Conservation (phyloP, 2,113 vertebrate species). For the Rhabdomys dilectus region DNA sequence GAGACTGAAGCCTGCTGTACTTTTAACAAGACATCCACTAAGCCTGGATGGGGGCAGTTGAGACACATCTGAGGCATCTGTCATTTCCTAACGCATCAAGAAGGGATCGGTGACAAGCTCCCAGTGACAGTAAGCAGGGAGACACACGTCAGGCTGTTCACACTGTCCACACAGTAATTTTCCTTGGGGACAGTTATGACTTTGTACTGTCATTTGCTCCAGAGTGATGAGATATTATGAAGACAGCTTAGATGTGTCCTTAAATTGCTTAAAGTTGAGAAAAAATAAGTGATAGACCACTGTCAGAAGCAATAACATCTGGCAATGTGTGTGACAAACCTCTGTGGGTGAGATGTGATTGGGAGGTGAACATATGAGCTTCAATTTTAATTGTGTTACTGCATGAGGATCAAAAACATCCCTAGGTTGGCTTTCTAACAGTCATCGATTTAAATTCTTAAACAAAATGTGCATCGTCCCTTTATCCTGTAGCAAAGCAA, state of each 20-base stretch:
- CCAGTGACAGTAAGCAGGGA: background rate
- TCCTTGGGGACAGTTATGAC: background rate
- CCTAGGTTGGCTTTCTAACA: background rate
- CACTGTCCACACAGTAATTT: background rate
- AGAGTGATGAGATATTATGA: background rate
- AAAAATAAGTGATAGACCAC: background rate
- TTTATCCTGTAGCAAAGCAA: background rate
- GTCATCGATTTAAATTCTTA: background rate
- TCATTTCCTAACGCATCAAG: background rate
- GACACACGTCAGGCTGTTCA: background rate
- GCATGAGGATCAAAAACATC: background rate
- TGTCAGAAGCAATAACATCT: background rate
- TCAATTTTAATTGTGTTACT: background rate
- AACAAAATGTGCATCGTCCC: background rate
- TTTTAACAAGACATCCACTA: background rate
- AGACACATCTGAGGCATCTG: background rate
- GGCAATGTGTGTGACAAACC: no score
- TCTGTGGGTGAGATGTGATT: background rate
- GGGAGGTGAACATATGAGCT: background rate
- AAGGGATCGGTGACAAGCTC: background rate
- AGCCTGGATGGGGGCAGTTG: background rate
- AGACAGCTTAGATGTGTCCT: slow-evolving; percentile 8
- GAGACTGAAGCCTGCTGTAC: background rate
- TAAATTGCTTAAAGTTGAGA: background rate
- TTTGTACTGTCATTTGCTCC: background rate